Evolutionary conservation across 2,888 invertebrate genomes (phyloP).

Genomic region (Drosophila tanythrix): DNA sequence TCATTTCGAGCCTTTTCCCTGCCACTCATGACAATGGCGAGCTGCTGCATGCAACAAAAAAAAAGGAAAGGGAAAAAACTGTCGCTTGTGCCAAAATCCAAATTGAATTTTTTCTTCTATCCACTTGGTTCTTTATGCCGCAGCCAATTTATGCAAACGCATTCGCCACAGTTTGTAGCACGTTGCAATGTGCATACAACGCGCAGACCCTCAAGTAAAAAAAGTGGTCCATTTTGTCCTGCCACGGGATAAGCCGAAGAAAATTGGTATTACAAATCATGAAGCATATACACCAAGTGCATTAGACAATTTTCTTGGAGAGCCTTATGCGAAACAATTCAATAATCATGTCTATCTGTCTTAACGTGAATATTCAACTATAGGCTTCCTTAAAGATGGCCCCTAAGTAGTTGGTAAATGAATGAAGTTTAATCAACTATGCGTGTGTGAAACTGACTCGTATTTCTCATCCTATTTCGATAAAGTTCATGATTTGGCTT

Average conservation of each 20-base stretch:
- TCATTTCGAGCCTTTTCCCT: constrained; percentile 33
- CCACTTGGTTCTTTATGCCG: constrained; percentile 52
- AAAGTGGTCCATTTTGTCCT: constrained; percentile 44
- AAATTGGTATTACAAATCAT: constrained; percentile 60
- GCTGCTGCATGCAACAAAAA: constrained; percentile 19
- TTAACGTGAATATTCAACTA: not conserved
- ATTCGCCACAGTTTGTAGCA: constrained; percentile 66
- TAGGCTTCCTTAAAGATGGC: not conserved
- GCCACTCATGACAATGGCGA: constrained; percentile 42
- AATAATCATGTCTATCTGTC: not conserved
- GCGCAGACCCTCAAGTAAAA: constrained; percentile 22
- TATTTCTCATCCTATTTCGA: not conserved
- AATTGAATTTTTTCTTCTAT: constrained; percentile 70
- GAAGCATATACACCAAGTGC: constrained; percentile 14
- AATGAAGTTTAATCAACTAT: not conserved
- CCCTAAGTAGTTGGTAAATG: not conserved
- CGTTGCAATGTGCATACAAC: constrained; percentile 48
- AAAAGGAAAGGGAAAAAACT: constrained; percentile 28
- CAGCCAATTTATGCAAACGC: constrained; percentile 78
- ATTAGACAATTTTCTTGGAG: not conserved
- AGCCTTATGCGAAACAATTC: not conserved
- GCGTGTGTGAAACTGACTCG: not conserved
- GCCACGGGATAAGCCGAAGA: constrained; percentile 30
- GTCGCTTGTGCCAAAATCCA: constrained; percentile 68
- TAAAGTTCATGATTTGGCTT: not conserved